phyloP scores from a whole-genome alignment of 2,888 invertebrate genomes.

The Villa cingulata region DNA sequence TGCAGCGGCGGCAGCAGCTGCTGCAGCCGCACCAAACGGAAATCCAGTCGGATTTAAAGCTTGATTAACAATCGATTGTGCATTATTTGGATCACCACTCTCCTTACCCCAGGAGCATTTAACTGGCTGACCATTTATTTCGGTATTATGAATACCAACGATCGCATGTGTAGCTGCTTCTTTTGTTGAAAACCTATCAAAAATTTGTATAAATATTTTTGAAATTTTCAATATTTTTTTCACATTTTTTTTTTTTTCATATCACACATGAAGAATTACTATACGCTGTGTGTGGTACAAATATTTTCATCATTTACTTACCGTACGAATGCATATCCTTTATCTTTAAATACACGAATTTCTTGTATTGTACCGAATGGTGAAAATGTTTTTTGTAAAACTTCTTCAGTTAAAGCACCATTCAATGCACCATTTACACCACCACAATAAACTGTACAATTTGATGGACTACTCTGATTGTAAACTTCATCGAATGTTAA shows the following conservation, averaged over 20 bases:
- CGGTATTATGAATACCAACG: constrained; percentile 92
- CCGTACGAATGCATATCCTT: constrained; percentile 96
- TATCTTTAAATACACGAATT: constrained; percentile 96
- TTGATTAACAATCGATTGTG: constrained; percentile 54
- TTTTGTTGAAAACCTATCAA: constrained; percentile 86
- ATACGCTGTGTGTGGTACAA: no score
- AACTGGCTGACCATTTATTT: constrained; percentile 89
- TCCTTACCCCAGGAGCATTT: constrained; percentile 99
- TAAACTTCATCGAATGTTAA: constrained; percentile 96
- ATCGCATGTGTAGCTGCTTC: constrained; percentile 97
- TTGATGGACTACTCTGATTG: constrained; percentile 95
- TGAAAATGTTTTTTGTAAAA: constrained; percentile 93
- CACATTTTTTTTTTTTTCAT: no score
- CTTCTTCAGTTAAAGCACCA: constrained; percentile 86
- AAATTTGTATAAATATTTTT: no score
- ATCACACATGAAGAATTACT: no score
- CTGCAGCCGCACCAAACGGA: constrained; percentile 43
- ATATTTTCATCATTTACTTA: constrained; percentile 30
- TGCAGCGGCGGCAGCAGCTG: constrained; percentile 39
- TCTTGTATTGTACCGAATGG: constrained; percentile 95
- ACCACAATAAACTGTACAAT: constrained; percentile 98
- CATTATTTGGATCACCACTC: constrained; percentile 82
- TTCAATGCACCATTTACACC: constrained; percentile 54
- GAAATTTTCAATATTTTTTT: no score
- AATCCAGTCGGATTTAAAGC: constrained; percentile 35